Percentiles rank a stretch among this genome's conserved stretches.
Evolutionary conservation across 2,113 vertebrate genomes (phyloP).

Genomic region (Hemichromis elongatus): DNA sequence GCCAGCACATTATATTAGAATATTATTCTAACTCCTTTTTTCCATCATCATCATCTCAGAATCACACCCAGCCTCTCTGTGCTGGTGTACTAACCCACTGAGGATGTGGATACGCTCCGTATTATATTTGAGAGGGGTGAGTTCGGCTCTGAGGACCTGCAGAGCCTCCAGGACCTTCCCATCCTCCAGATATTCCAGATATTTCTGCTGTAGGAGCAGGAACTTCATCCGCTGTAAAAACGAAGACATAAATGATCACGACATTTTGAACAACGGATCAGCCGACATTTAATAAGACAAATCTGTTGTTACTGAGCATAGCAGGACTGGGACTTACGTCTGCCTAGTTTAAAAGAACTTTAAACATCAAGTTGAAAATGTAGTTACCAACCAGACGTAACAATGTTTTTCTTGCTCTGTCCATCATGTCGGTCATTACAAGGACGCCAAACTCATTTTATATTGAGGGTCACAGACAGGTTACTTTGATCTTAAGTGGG

Average conservation of each 20-base stretch:
- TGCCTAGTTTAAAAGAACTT: accelerated
- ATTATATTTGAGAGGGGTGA: constrained; percentile 95
- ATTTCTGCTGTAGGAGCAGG: constrained; percentile 97
- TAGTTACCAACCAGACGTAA: not conserved
- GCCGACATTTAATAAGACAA: accelerated
- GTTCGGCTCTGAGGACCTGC: constrained; percentile 89
- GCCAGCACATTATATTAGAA: not conserved
- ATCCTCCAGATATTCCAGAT: constrained; percentile 96
- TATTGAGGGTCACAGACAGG: not conserved
- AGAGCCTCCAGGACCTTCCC: constrained; percentile 95
- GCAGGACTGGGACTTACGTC: not conserved
- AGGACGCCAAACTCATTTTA: too few relatives aligned
- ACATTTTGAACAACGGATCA: not conserved
- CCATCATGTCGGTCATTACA: not conserved
- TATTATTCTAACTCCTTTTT: not conserved
- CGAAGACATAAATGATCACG: not conserved
- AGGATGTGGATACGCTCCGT: constrained; percentile 94
- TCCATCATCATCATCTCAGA: not conserved
- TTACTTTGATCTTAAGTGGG: not conserved
- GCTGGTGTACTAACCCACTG: constrained; percentile 80
- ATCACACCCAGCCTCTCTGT: not conserved
- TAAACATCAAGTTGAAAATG: not conserved
- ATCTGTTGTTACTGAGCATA: not conserved
- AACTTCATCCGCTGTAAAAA: constrained; percentile 92
- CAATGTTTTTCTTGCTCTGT: not conserved